These are phyloP conservation scores for Periophthalmodon schlosseri DNA, from an alignment of 2,113 vertebrate species.

Conservation along the genomic window DNA sequence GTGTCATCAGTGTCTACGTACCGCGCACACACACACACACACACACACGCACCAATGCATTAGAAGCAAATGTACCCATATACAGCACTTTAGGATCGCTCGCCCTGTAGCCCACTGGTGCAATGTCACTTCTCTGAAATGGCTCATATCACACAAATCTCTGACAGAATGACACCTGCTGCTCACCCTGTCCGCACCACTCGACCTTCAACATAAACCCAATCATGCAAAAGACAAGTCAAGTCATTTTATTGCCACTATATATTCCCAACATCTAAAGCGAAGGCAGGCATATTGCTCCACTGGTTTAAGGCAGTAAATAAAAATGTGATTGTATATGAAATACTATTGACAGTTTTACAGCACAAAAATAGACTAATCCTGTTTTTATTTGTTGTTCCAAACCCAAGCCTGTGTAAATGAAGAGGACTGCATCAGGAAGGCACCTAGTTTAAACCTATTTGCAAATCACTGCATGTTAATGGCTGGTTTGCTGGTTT, in stretches of 20 bases:
- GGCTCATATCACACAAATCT: constrained; percentile 39
- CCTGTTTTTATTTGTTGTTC: neutral
- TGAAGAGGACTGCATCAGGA: too few relatives aligned
- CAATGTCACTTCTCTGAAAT: constrained; percentile 15
- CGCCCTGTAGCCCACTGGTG: constrained; percentile 3
- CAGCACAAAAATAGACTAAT: neutral
- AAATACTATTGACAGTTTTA: neutral
- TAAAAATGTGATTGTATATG: neutral
- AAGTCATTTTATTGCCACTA: neutral
- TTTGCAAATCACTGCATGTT: neutral
- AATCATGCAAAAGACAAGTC: constrained; percentile 34
- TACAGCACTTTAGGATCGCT: constrained; percentile 18
- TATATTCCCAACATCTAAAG: neutral
- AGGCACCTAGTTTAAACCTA: neutral
- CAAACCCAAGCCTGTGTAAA: neutral
- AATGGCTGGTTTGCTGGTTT: neutral
- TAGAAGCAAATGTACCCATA: constrained; percentile 53
- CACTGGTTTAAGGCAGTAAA: neutral
- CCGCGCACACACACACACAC: neutral
- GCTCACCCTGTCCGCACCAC: constrained; percentile 31
- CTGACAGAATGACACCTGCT: constrained; percentile 49
- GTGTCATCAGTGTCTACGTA: constrained; percentile 48
- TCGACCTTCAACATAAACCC: constrained; percentile 50
- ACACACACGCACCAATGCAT: constrained; percentile 30
- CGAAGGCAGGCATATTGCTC: neutral